Conservation (phyloP, 1,140 invertebrate species). For the Microplitis demolitor region DNA sequence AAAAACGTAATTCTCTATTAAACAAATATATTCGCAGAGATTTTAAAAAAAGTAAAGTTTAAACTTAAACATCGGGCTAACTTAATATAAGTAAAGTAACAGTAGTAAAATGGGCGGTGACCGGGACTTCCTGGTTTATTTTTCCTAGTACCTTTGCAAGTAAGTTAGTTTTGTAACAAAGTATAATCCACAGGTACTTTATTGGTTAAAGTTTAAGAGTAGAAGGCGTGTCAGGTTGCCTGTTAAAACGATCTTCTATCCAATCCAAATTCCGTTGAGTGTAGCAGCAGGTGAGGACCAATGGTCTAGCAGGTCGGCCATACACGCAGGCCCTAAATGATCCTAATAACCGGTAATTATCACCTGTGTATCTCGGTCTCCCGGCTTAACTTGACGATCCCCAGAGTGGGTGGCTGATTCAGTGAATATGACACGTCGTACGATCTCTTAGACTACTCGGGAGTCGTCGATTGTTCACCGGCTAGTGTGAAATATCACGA, state of each 20-base stretch:
- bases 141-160: background rate
- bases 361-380: conserved; percentile 1
- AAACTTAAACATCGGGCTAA: background rate
- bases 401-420: conserved; percentile 20
- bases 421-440: conserved; percentile 14
- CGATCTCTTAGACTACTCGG: background rate
- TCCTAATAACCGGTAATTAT: conserved; percentile 24
- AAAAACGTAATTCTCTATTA: background rate
- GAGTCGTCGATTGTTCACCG: conserved; percentile 39
- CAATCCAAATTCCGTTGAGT: conserved; percentile 6
- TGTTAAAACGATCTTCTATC: conserved; percentile 9
- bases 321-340: conserved; percentile 17
- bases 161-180: background rate
- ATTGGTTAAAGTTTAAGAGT: conserved; percentile 28
- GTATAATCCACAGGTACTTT: background rate
- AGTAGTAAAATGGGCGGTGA: background rate
- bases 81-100: background rate
- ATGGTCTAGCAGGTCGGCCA: conserved; percentile 9
- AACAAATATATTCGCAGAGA: background rate
- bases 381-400: too few species aligned
- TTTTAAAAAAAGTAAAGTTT: background rate
- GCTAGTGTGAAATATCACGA: conserved; percentile 63
- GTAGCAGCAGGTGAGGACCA: conserved; percentile 12
- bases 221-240: conserved; percentile 34
- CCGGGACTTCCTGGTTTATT: background rate